Conservation (phyloP, 2,888 invertebrate species). For the Pollenia amentaria region DNA sequence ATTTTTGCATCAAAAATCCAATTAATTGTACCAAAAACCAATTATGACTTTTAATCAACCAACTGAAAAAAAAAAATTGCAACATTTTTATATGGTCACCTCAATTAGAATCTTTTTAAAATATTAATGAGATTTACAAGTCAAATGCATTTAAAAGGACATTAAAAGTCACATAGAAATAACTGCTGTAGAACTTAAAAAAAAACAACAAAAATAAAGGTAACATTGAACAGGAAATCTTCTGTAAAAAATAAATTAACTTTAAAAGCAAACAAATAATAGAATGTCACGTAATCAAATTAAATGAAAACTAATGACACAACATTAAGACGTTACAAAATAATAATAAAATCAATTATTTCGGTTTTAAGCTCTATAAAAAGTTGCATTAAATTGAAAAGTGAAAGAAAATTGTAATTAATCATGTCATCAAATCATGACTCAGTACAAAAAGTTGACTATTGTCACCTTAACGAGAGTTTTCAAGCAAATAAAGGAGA, state of each 20-base stretch:
- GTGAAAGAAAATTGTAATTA: slow-evolving; percentile 58
- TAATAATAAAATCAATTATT: slow-evolving; percentile 67
- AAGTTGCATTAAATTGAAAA: not conserved
- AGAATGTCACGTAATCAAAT: slow-evolving; percentile 15
- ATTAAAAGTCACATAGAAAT: not conserved
- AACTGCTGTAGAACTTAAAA: not conserved
- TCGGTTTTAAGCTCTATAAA: not conserved
- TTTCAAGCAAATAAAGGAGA: not conserved
- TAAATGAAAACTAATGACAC: slow-evolving; percentile 67
- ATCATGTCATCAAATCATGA: slow-evolving; percentile 60
- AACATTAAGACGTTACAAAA: slow-evolving; percentile 52
- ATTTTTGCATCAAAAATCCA: no score
- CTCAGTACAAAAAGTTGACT: slow-evolving; percentile 29
- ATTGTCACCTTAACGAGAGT: slow-evolving; percentile 66
- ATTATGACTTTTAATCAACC: no score
- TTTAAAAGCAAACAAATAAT: not conserved
- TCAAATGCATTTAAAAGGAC: slow-evolving; percentile 38
- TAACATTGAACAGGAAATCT: slow-evolving; percentile 62
- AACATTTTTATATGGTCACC: slow-evolving; percentile 7
- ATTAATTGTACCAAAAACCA: no score
- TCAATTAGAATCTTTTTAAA: slow-evolving; percentile 5
- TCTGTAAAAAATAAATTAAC: slow-evolving; percentile 50
- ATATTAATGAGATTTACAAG: slow-evolving; percentile 49
- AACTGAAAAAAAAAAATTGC: not conserved
- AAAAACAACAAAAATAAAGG: slow-evolving; percentile 57